phyloP scores from a whole-genome alignment of 2,113 vertebrate genomes.

The Boleophthalmus pectinirostris region DNA sequence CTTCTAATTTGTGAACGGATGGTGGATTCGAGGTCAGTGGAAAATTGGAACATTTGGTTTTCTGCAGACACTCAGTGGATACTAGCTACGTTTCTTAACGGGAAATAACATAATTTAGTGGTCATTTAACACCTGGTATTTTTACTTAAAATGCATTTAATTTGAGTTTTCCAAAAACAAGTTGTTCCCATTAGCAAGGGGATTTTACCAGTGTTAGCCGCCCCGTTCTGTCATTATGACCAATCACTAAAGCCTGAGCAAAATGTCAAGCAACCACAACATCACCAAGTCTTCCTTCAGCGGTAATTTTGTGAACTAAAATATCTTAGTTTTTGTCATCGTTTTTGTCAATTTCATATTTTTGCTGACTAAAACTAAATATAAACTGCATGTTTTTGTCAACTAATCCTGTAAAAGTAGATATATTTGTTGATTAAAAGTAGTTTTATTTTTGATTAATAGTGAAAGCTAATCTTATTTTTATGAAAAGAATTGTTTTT shows the following conservation, averaged over 20 bases:
- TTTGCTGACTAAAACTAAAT: too few species aligned
- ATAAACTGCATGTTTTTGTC: too few species aligned
- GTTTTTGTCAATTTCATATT: too few species aligned
- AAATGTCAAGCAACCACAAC: background rate
- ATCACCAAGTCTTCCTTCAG: too few species aligned
- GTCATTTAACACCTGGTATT: background rate
- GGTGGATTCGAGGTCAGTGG: conserved; percentile 4
- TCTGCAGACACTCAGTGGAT: background rate
- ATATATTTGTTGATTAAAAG: too few species aligned
- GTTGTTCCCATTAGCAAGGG: background rate
- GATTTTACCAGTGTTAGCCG: background rate
- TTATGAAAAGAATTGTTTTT: too few species aligned
- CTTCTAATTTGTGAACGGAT: conserved; percentile 13
- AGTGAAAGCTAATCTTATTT: too few species aligned
- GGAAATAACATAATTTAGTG: background rate
- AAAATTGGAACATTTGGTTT: conserved; percentile 3
- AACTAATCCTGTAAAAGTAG: too few species aligned
- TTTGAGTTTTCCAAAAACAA: background rate
- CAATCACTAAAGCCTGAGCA: background rate
- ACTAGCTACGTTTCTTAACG: background rate
- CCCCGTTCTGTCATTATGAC: background rate
- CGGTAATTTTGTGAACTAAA: too few species aligned
- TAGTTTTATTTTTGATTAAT: too few species aligned
- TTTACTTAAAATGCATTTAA: background rate
- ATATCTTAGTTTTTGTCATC: too few species aligned